A percentile compares a stretch with the other conserved stretches of the same genome.
phyloP scores from a whole-genome alignment of 2,888 invertebrate species.

The Exocentrus adspersus region DNA sequence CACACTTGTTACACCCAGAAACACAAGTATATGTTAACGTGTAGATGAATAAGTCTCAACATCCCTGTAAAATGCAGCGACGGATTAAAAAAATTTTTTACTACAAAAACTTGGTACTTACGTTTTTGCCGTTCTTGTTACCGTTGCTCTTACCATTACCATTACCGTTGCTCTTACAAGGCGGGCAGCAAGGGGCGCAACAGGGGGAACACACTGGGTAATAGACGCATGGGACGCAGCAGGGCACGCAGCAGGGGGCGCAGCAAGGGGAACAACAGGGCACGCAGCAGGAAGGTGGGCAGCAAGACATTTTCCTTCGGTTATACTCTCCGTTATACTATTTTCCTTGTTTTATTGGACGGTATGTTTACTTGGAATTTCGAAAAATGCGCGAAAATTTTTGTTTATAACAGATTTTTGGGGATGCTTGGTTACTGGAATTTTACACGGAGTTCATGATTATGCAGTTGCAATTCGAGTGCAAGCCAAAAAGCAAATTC shows the following conservation, averaged over 20 bases:
- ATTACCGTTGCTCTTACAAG: conserved; percentile 9
- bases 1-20: background rate
- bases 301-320: conserved; percentile 38
- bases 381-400: conserved; percentile 14
- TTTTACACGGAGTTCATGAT: background rate
- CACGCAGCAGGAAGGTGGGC: conserved; percentile 44
- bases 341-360: too few species aligned
- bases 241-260: conserved; percentile 40
- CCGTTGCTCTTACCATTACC: background rate
- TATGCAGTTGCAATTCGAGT: too few species aligned
- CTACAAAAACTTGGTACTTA: background rate
- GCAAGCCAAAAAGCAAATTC: too few species aligned
- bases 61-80: conserved; percentile 1
- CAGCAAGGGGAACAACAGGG: conserved; percentile 47
- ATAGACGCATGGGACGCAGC: conserved; percentile 39
- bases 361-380: conserved; percentile 18
- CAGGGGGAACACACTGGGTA: conserved; percentile 37
- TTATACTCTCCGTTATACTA: conserved; percentile 18
- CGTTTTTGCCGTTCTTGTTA: background rate
- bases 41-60: background rate
- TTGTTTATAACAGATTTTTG: conserved; percentile 17
- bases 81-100: background rate
- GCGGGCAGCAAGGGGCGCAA: conserved; percentile 38
- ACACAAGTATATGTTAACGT: background rate
- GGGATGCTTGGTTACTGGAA: conserved; percentile 3